These are phyloP conservation scores for Oscheius sp. DNA, from an alignment of 1,140 invertebrate species.

Conservation along the genomic window DNA sequence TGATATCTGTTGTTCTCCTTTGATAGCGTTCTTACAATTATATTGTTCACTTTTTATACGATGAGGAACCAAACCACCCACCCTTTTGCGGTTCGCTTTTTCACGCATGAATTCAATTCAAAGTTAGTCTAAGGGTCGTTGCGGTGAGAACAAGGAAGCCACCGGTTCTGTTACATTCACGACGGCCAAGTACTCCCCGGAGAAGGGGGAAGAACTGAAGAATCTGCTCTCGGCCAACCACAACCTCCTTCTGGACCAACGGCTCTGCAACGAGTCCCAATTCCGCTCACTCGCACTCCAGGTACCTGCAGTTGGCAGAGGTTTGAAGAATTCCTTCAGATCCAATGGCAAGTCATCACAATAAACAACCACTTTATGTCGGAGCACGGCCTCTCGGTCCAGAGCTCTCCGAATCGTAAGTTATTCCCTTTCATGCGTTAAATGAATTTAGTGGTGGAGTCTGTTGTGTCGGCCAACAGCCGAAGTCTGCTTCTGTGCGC, in stretches of 20 bases:
- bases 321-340: neutral
- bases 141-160: conserved; percentile 27
- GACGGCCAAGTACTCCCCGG: neutral
- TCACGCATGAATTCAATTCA: too few species aligned
- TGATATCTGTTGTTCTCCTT: too few species aligned
- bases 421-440: neutral
- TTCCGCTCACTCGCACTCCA: conserved; percentile 28
- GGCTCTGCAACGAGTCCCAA: conserved; percentile 3
- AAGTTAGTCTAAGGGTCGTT: conserved; percentile 15
- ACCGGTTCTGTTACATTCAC: conserved; percentile 6
- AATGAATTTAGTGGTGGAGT: conserved; percentile 19
- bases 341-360: conserved; percentile 33
- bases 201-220: conserved; percentile 28
- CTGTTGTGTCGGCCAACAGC: neutral
- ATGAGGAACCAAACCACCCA: too few species aligned
- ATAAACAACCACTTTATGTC: conserved; percentile 34
- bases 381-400: conserved; percentile 10
- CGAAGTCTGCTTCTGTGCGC: conserved; percentile 6
- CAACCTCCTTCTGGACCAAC: conserved; percentile 17
- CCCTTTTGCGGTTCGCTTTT: too few species aligned
- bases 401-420: conserved; percentile 24
- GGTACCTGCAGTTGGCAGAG: neutral
- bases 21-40: too few species aligned
- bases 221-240: conserved; percentile 10
- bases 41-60: too few species aligned